phyloP scores from a whole-genome alignment of 2,888 invertebrate species.

The Zhuqinia jingwanae region DNA sequence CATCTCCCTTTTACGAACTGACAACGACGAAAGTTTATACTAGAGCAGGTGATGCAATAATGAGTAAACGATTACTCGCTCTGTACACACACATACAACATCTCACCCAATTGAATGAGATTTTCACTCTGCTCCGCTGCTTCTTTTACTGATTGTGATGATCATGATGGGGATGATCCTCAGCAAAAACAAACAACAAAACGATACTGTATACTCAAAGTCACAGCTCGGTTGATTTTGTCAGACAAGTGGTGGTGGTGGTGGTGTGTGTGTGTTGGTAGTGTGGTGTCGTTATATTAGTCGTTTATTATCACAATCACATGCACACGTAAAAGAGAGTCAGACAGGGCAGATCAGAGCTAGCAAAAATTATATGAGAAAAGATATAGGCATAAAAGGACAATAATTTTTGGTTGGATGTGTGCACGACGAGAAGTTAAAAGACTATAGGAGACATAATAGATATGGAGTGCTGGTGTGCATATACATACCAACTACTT shows the following conservation, averaged over 20 bases:
- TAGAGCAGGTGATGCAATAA: conserved; percentile 71
- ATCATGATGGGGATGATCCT: background rate
- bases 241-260: conserved; percentile 31
- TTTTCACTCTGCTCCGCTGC: conserved; percentile 42
- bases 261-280: too few relatives aligned
- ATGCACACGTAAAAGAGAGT: background rate
- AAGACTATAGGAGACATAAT: background rate
- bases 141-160: background rate
- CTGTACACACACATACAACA: conserved; percentile 28
- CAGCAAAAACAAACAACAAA: conserved; percentile 33
- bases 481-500: conserved; percentile 41
- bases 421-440: too few relatives aligned
- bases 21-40: conserved; percentile 67
- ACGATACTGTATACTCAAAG: background rate
- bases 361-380: background rate
- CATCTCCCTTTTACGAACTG: conserved; percentile 63
- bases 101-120: conserved; percentile 63
- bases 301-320: conserved; percentile 38
- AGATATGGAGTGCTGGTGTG: background rate
- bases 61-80: conserved; percentile 71
- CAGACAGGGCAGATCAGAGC: background rate
- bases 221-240: conserved; percentile 37
- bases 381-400: background rate
- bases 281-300: conserved; percentile 49
- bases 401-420: conserved; percentile 29